Evolutionary conservation across 2,888 invertebrate species (phyloP), one percentile per base, ranked within the genome.

Genomic region (Sphaerophoria taeniata): DNA sequence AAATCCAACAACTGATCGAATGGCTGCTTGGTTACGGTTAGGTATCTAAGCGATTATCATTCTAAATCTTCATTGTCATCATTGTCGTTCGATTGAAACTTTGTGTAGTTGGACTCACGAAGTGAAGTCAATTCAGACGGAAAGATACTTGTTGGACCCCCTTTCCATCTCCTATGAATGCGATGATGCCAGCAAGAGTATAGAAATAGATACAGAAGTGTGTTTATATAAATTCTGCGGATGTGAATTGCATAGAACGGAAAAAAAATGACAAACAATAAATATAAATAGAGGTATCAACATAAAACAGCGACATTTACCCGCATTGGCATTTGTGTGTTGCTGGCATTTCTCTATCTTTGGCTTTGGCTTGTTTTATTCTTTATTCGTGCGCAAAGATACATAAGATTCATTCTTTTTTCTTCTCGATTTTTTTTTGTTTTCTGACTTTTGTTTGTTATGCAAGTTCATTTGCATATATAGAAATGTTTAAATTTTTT

Each of bases 281-380:
- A 78, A 72, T 24, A 77, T 55, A 47, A 76, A 63, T 63, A 63
- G 12, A 63, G 72, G 67, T 24, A 77, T 55, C 36, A 76, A 63
- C 47, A 63, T 12, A 65, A 65, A 65, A 74, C 71, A 65, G 70
- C 78, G 75, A 84, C 83, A 79, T 84, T 84, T 84, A 75, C 67
- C 80, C 84, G 80, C 76, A 73, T 80, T 81, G 85, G 70, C 85
- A 85, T 81, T 85, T 81, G 85, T 85, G 76, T 81, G 72, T 73
- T 73, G 84, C 67, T 79, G 83, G 84, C 84, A 84, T 79, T 75
- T 84, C 71, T 73, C 76, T 76, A 69, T 71, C 67, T 65, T 14
- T 11, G 56, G 56, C 60, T 71, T 55, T 78, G 60, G 79, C 71
- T 79, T 69, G 82, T 74, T 78, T 73, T 78, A 77, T 84, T 79